A percentile compares a stretch with the other conserved stretches of the same genome.
Evolutionary conservation across 2,797 vertebrate species (phyloP).

Genomic region (Chanos chanos): DNA sequence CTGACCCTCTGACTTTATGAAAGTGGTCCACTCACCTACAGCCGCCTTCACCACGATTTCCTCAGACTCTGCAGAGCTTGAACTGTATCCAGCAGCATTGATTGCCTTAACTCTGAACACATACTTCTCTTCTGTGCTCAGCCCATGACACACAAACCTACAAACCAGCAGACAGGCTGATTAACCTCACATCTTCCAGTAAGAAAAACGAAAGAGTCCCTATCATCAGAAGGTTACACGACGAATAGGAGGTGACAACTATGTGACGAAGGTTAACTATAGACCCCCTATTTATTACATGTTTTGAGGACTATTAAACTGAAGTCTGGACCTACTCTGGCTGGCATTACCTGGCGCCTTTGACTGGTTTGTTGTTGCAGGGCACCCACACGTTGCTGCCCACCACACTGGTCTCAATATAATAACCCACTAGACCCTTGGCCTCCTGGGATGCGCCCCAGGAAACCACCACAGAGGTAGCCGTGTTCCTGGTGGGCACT

Average conservation of each 20-base stretch:
- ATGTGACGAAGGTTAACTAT: too few relatives aligned
- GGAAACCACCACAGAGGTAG: slow-evolving; percentile 84
- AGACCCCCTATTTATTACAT: too few relatives aligned
- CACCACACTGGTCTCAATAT: slow-evolving; percentile 81
- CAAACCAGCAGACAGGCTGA: slow-evolving; percentile 16
- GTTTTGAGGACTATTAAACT: background rate
- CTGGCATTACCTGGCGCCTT: slow-evolving; percentile 81
- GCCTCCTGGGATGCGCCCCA: slow-evolving; percentile 85
- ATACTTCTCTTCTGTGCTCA: slow-evolving; percentile 75
- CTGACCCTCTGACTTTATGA: background rate
- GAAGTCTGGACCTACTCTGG: too few relatives aligned
- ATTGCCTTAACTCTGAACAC: slow-evolving; percentile 91
- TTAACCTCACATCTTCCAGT: too few relatives aligned
- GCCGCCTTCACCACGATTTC: slow-evolving; percentile 84
- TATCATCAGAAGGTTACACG: too few relatives aligned
- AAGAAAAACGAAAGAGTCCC: too few relatives aligned
- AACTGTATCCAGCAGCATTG: slow-evolving; percentile 93
- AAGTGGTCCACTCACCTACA: slow-evolving; percentile 77
- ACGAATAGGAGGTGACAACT: background rate
- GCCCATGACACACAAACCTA: slow-evolving; percentile 92
- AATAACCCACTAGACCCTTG: slow-evolving; percentile 86
- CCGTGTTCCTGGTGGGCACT: slow-evolving; percentile 84
- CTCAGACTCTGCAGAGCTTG: slow-evolving; percentile 82
- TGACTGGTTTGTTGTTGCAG: slow-evolving; percentile 96
- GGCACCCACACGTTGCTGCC: slow-evolving; percentile 87